phyloP scores from a whole-genome alignment of 2,888 invertebrate species.

The Falcaria lacertinaria region DNA sequence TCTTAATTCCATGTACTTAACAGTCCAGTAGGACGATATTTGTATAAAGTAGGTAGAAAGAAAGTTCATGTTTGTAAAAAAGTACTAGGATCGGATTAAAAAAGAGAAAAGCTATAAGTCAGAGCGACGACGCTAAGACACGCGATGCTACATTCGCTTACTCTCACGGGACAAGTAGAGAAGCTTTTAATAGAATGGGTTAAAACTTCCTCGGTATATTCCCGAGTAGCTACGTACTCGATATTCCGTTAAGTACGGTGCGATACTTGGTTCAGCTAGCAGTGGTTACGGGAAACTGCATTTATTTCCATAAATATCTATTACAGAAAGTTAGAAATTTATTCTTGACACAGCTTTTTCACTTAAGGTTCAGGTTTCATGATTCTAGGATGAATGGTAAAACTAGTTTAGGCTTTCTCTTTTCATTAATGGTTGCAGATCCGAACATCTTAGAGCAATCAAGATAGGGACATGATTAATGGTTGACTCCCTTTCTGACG shows the following conservation, averaged over 20 bases:
- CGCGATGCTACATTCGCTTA: not conserved
- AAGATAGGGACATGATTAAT: constrained; percentile 55
- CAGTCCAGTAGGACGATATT: no score
- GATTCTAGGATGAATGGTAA: not conserved
- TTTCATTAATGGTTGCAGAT: constrained; percentile 35
- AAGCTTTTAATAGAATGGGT: constrained; percentile 14
- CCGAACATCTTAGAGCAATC: constrained; percentile 33
- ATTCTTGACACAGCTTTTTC: not conserved
- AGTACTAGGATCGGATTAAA: no score
- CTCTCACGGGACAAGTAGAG: not conserved
- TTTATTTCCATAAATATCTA: no score
- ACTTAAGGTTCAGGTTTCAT: no score
- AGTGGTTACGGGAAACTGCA: no score
- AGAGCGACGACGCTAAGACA: not conserved
- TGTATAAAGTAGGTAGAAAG: no score
- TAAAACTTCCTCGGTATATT: constrained; percentile 16
- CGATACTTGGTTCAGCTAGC: not conserved
- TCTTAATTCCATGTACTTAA: no score
- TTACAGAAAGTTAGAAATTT: not conserved
- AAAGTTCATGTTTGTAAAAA: no score
- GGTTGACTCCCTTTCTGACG: constrained; percentile 29
- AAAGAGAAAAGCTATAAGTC: not conserved
- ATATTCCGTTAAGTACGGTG: not conserved
- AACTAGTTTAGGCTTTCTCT: constrained; percentile 8
- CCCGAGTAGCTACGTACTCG: not conserved